These are phyloP conservation scores for Arnoldichthys spilopterus DNA, from an alignment of 2,797 vertebrate genomes.

Conservation along the genomic window DNA sequence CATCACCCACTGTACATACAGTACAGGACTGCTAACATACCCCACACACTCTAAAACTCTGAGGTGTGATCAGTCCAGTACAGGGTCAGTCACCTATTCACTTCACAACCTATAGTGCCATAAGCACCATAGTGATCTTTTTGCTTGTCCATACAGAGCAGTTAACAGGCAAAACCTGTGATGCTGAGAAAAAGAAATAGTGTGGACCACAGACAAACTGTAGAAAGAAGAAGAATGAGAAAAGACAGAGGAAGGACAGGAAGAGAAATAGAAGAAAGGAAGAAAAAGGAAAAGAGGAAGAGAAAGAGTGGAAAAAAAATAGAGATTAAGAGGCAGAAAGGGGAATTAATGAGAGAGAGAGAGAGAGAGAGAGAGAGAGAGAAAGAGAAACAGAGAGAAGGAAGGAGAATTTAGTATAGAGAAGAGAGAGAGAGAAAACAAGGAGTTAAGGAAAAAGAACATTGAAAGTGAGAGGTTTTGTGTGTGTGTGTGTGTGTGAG, in stretches of 20 bases:
- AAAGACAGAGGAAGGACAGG: not conserved
- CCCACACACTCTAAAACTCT: no score
- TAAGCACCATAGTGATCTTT: no score
- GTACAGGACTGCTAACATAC: no score
- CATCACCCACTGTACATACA: no score
- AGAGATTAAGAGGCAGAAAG: not conserved
- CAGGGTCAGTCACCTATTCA: no score
- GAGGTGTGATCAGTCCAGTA: no score
- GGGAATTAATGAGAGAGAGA: constrained; percentile 23
- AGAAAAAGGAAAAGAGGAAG: not conserved
- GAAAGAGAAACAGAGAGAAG: not conserved
- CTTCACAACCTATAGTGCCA: no score
- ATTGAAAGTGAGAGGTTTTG: not conserved
- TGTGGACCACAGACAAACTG: not conserved
- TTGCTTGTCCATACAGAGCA: no score
- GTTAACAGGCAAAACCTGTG: no score
- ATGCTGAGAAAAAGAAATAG: not conserved
- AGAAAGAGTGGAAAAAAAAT: not conserved
- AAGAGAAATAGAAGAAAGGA: not conserved
- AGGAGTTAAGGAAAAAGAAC: not conserved
- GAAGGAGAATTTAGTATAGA: no score
- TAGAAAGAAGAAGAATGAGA: not conserved
- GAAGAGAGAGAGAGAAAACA: not conserved
- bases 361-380: not conserved
- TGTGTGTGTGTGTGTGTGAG: not conserved